Evolutionary conservation across 2,888 invertebrate genomes (phyloP).

Genomic region (Scelioninae gen. 1): DNA sequence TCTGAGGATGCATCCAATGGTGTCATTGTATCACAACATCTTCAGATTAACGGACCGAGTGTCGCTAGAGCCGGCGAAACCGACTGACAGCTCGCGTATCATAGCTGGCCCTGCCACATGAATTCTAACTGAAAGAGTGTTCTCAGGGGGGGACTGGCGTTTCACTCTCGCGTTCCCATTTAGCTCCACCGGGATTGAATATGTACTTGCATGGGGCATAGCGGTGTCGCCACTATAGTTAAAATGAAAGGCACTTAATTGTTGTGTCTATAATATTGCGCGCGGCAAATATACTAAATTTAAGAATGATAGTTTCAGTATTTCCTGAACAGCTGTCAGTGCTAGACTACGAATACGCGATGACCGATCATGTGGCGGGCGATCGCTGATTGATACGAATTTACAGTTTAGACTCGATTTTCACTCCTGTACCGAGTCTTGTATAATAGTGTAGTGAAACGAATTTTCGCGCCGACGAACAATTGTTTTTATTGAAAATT

Average conservation of each 20-base stretch:
- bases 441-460: slow-evolving; percentile 55
- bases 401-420: slow-evolving; percentile 19
- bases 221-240: slow-evolving; percentile 82
- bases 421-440: neutral
- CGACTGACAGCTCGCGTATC: slow-evolving; percentile 65
- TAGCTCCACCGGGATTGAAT: slow-evolving; percentile 77
- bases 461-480: slow-evolving; percentile 5
- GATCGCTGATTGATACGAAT: slow-evolving; percentile 70
- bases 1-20: too few species aligned
- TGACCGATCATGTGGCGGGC: slow-evolving; percentile 75
- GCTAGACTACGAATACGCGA: slow-evolving; percentile 79
- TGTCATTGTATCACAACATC: too few species aligned
- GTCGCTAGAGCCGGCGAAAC: slow-evolving; percentile 56
- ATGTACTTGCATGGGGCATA: slow-evolving; percentile 74
- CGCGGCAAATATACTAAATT: slow-evolving; percentile 79
- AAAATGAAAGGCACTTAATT: slow-evolving; percentile 84
- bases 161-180: slow-evolving; percentile 84
- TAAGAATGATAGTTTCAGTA: slow-evolving; percentile 83
- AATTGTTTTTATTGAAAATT: neutral
- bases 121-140: slow-evolving; percentile 72
- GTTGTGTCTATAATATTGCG: slow-evolving; percentile 80
- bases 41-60: slow-evolving; percentile 21
- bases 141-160: slow-evolving; percentile 77
- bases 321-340: slow-evolving; percentile 84
- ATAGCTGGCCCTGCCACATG: slow-evolving; percentile 68